Evolutionary conservation across 2,888 invertebrate genomes (phyloP), one percentile per base, ranked within the genome.

Genomic region (Tipula lateralis): DNA sequence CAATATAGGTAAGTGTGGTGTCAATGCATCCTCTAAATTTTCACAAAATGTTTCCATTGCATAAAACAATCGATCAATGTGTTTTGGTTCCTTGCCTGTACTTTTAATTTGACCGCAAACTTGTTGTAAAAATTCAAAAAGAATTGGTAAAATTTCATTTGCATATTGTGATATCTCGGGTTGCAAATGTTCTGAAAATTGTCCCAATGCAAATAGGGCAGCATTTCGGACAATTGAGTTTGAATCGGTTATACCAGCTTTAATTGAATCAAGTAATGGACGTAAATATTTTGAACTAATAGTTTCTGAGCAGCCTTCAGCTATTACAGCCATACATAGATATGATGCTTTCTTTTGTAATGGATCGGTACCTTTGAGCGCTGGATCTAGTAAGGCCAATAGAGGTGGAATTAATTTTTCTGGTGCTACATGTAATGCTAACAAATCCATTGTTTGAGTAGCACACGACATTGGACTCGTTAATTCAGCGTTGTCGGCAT

Each of bases 31-130:
- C 86, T 94, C 94, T 66, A 96, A 90, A 89, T 95, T 95, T 88
- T 96, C 95, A 87, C 94, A 95, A 88, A 95, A 96, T 85, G 93
- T 94, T 89, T 96, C 95, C 85, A 96, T 88, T 0, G 96, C 95
- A 89, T 95, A 95, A 88, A 96, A 96, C 91, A 95, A 93, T 84
- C 94, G 92, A 86, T 94, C 93, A 1, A 94, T 91, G 84, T 94
- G 93, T 16, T 93, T 92, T 0, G 93, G 93, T 86, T 93, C 92
- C 84, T 91, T 91, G 81, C 92, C 91, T 7, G 92, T 92, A 84
- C 90, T 91, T 88, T 91, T 90, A 86, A 93, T 90, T 87, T 93
- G 92, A 13, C 88, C 87, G 86, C 92, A 92, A 82, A 94, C 88
- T 86, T 93, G 92, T n/a, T 92, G 91, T 2, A 96, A 89, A 87